Conservation (phyloP, 2,113 vertebrate species). For the Pachyramphus minor region DNA sequence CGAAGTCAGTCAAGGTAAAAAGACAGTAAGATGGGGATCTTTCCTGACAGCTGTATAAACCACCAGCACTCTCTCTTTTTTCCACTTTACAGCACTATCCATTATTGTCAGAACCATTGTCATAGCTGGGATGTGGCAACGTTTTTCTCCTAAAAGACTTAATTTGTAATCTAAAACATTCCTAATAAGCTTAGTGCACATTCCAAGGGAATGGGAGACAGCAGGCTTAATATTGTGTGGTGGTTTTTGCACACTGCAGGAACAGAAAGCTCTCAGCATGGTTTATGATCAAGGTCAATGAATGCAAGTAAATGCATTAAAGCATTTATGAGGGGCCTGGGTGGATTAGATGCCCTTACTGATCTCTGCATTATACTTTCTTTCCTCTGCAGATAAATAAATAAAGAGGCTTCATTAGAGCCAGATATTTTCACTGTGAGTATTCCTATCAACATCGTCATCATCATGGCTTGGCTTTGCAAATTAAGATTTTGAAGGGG, state of each 20-base stretch:
- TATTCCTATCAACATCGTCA: neutral
- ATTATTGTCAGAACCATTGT: neutral
- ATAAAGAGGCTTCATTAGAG: neutral
- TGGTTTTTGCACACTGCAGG: neutral
- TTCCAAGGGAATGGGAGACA: neutral
- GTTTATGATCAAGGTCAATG: neutral
- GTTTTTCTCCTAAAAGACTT: neutral
- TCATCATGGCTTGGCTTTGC: no score
- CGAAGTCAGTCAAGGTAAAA: neutral
- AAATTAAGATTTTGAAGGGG: no score
- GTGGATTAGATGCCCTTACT: neutral
- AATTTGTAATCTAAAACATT: conserved; percentile 15
- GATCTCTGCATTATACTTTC: neutral
- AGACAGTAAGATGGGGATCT: neutral
- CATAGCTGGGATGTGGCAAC: neutral
- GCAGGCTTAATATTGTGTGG: neutral
- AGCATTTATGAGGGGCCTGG: neutral
- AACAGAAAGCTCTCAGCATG: neutral
- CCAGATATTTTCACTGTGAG: neutral
- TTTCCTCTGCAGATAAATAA: neutral
- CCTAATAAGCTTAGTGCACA: neutral
- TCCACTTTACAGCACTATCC: neutral
- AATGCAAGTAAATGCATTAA: neutral
- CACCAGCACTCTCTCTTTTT: neutral
- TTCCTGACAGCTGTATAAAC: neutral